phyloP scores from a whole-genome alignment of 2,113 vertebrate genomes.

The Potamarius usumacintae region DNA sequence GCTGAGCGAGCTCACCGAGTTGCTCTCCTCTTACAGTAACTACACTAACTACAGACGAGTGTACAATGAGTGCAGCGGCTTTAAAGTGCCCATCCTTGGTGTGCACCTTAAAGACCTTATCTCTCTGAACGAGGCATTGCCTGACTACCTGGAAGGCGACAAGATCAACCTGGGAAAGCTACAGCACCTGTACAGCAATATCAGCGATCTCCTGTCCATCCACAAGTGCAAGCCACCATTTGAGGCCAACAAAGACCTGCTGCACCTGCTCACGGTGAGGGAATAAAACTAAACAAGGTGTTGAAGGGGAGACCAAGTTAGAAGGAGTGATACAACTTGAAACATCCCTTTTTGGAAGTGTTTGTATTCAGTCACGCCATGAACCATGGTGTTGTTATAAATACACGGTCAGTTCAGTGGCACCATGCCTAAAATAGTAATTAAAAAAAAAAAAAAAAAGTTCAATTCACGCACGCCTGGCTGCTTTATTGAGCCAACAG shows the following conservation, averaged over 20 bases:
- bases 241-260: constrained; percentile 83
- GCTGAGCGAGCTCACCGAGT: constrained; percentile 84
- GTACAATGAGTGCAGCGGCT: constrained; percentile 78
- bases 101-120: constrained; percentile 92
- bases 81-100: constrained; percentile 87
- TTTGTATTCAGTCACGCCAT: constrained; percentile 40
- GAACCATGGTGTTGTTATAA: constrained; percentile 21
- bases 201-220: constrained; percentile 79
- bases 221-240: constrained; percentile 78
- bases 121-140: constrained; percentile 83
- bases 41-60: constrained; percentile 82
- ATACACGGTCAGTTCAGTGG: background rate
- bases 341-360: constrained; percentile 30
- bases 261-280: constrained; percentile 85
- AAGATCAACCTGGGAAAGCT: constrained; percentile 86
- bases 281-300: background rate
- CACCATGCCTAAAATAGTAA: constrained; percentile 3
- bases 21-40: constrained; percentile 86
- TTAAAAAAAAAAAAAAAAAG: constrained; percentile 1
- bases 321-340: background rate
- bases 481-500: background rate
- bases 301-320: too few relatives aligned
- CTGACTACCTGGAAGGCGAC: constrained; percentile 78
- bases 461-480: constrained; percentile 11
- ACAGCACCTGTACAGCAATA: constrained; percentile 84